A percentile compares a stretch with the other conserved stretches of the same genome.
These are phyloP conservation scores for Corvus moneduloides DNA, from an alignment of 2,113 vertebrate species.

Conservation along the genomic window DNA sequence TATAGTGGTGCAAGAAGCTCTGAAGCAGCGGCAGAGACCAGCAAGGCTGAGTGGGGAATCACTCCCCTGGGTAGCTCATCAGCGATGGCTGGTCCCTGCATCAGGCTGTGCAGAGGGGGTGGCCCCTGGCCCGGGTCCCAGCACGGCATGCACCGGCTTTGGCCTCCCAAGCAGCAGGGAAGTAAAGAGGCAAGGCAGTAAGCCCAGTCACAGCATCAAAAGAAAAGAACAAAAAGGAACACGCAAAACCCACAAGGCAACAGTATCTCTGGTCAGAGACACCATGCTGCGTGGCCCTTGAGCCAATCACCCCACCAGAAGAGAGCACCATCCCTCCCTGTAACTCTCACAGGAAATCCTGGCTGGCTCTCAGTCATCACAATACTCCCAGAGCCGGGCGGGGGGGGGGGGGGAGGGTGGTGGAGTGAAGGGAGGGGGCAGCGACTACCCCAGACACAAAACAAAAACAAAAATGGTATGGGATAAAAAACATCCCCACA, in stretches of 20 bases:
- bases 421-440: no score
- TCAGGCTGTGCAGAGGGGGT: not conserved
- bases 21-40: not conserved
- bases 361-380: not conserved
- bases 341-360: not conserved
- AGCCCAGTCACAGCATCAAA: not conserved
- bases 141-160: not conserved
- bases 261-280: not conserved
- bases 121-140: not conserved
- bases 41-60: not conserved
- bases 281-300: not conserved
- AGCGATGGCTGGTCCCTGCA: no score
- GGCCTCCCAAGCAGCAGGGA: not conserved
- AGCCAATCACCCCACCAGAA: not conserved
- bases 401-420: no score
- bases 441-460: no score
- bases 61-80: not conserved
- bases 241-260: not conserved
- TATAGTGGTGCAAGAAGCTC: not conserved
- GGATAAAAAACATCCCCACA: no score
- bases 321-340: not conserved
- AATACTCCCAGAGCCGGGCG: not conserved
- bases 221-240: not conserved
- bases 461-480: no score
- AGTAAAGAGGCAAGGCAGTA: not conserved